These are phyloP conservation scores for Poeciliopsis retropinna DNA, from an alignment of 2,113 vertebrate species.

Conservation along the genomic window DNA sequence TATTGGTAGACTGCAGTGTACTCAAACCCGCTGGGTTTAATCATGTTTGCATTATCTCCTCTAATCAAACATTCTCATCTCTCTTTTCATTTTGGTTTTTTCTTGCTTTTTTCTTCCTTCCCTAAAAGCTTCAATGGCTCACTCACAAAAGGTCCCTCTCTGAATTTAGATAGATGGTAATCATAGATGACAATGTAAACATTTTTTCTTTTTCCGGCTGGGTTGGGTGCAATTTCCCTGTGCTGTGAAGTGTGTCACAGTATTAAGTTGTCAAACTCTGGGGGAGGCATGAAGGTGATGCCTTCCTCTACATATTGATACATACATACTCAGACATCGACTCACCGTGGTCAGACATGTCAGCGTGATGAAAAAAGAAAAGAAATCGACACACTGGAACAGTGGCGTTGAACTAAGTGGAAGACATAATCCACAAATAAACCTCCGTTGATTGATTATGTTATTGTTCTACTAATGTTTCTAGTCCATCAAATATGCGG, in stretches of 20 bases:
- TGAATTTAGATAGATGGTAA: constrained; percentile 71
- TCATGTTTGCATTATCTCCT: constrained; percentile 76
- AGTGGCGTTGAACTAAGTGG: background rate
- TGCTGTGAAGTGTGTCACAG: constrained; percentile 56
- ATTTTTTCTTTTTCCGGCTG: constrained; percentile 59
- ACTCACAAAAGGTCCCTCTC: constrained; percentile 60
- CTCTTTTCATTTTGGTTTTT: constrained; percentile 65
- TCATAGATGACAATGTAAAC: constrained; percentile 73
- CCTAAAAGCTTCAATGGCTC: constrained; percentile 59
- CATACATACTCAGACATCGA: constrained; percentile 25
- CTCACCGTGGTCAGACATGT: constrained; percentile 10
- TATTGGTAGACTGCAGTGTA: constrained; percentile 70
- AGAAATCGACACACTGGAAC: constrained; percentile 7
- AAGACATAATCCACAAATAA: constrained; percentile 4
- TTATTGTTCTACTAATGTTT: constrained; percentile 35
- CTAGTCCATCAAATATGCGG: constrained; percentile 39
- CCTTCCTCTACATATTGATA: constrained; percentile 54
- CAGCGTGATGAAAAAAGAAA: background rate
- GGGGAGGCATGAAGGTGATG: constrained; percentile 50
- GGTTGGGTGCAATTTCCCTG: constrained; percentile 62
- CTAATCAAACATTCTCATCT: constrained; percentile 74
- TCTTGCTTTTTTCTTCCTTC: constrained; percentile 25
- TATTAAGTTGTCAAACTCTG: constrained; percentile 72
- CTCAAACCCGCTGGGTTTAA: constrained; percentile 73
- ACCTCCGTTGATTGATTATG: constrained; percentile 35